These are phyloP conservation scores for Lochmaea capreae DNA, from an alignment of 2,888 invertebrate genomes.

Conservation along the genomic window DNA sequence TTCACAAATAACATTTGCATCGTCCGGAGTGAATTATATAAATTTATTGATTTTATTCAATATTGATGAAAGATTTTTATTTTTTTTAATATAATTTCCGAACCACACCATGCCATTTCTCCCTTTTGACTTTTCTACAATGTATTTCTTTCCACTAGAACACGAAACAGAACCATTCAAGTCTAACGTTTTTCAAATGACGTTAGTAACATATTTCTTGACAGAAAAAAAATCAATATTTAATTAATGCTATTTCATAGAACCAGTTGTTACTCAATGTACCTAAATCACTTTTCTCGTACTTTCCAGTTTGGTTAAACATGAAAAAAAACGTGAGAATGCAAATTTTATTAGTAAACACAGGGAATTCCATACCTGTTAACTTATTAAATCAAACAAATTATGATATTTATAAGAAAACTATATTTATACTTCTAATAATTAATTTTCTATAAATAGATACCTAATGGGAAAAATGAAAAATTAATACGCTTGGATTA, in stretches of 20 bases:
- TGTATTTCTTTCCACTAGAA: too few species aligned
- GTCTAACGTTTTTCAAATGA: too few species aligned
- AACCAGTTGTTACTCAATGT: background rate
- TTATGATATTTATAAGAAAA: slow-evolving; percentile 8
- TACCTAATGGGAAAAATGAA: background rate
- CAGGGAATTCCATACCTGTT: slow-evolving; percentile 16
- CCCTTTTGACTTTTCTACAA: too few species aligned
- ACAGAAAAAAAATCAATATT: too few species aligned
- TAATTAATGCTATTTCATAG: background rate
- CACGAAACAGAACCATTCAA: too few species aligned
- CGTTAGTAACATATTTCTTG: too few species aligned
- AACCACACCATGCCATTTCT: too few species aligned
- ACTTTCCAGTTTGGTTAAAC: slow-evolving; percentile 12
- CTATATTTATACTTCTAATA: background rate
- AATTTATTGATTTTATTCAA: too few species aligned
- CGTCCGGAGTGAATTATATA: too few species aligned
- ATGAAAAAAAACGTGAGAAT: background rate
- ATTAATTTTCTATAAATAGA: slow-evolving; percentile 4
- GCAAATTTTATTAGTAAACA: slow-evolving; percentile 13
- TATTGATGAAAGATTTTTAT: too few species aligned
- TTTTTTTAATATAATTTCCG: too few species aligned
- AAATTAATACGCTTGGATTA: background rate
- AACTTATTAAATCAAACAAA: slow-evolving; percentile 7
- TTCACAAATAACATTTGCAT: too few species aligned
- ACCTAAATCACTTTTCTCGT: background rate